Evolutionary conservation across 2,888 invertebrate species (phyloP).

Genomic region (Sinodicranocentrus sp.): DNA sequence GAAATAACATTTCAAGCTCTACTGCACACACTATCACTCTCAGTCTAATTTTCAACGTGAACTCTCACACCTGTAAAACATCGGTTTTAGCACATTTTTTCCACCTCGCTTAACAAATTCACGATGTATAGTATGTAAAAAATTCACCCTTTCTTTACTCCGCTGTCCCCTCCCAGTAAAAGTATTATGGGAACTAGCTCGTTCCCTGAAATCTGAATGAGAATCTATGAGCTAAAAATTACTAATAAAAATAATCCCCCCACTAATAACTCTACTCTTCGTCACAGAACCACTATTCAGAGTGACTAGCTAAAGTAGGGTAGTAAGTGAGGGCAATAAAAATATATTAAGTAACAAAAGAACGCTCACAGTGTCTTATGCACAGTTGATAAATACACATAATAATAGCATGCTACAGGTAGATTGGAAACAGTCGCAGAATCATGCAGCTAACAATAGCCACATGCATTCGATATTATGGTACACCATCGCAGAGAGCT

Average conservation of each 20-base stretch:
- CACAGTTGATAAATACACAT: not conserved
- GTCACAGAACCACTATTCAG: slow-evolving; percentile 2
- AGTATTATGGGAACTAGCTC: slow-evolving; percentile 20
- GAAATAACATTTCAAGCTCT: too few relatives aligned
- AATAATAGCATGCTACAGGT: not conserved
- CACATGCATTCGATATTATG: not conserved
- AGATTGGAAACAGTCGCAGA: not conserved
- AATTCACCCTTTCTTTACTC: too few relatives aligned
- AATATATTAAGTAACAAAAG: slow-evolving; percentile 57
- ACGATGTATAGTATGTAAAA: too few relatives aligned
- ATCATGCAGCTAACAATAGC: slow-evolving; percentile 12
- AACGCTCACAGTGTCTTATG: slow-evolving; percentile 40
- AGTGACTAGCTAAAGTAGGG: slow-evolving; percentile 39
- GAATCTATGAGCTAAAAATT: slow-evolving; percentile 50
- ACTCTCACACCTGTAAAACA: too few relatives aligned
- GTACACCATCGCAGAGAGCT: slow-evolving; percentile 18
- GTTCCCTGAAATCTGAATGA: slow-evolving; percentile 16
- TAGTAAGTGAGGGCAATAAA: slow-evolving; percentile 32
- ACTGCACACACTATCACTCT: slow-evolving; percentile 1
- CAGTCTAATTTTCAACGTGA: not conserved
- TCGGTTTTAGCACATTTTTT: not conserved
- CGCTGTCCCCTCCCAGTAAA: too few relatives aligned
- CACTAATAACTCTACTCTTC: slow-evolving; percentile 39
- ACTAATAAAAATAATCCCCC: slow-evolving; percentile 28
- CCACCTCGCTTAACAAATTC: not conserved